Evolutionary conservation across 2,888 invertebrate genomes (phyloP), one percentile per base, ranked within the genome.

Genomic region (Oxytorus armatus): DNA sequence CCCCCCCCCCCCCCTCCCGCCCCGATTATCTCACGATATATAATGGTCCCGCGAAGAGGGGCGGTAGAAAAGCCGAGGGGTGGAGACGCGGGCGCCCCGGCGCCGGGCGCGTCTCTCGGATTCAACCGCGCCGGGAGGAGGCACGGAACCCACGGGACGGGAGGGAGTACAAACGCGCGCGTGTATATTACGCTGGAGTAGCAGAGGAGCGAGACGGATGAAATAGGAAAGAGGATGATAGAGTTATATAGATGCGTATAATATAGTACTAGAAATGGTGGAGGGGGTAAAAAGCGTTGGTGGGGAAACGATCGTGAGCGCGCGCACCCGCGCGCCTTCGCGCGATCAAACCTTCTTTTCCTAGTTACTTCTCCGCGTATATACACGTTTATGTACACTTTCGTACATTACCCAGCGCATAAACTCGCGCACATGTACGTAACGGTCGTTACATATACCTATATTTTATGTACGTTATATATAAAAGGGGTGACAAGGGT

Each of bases 401-500:
- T 14, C 25, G 5, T 47, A 47, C 29, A 23, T 10, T 44, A 3
- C 3, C 5, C 11, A 39, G 21, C 11, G 53, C 33, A 25, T 49
- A 65, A 49, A 49, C 68, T 36, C 53, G 29, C 33, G 29, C 25
- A 29, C 7, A 21, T 14, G n/a, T 51, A 36, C 36, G 23, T 44
- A 7, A 2, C 33, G 36, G 16, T 25, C 53, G 29, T 33, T 3
- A 7, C n/a, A 3, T 14, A 65, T 25, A 21, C 18, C 36, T 49
- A 11, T 3, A 51, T 21, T 29, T 25, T 42, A 42, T 8, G 39
- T 25, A 29, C 8, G 42, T 10, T 51, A 8, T n/a, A 23, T 25
- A 11, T 47, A 25, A 42, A 11, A 16, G 79, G 85, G 79, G 81
- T 79, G 81, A 75, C 68, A 87, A 85, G 83, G 84, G 82, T 85